Conservation (phyloP, 1,140 invertebrate genomes). For the Conopomorpha cramerella region DNA sequence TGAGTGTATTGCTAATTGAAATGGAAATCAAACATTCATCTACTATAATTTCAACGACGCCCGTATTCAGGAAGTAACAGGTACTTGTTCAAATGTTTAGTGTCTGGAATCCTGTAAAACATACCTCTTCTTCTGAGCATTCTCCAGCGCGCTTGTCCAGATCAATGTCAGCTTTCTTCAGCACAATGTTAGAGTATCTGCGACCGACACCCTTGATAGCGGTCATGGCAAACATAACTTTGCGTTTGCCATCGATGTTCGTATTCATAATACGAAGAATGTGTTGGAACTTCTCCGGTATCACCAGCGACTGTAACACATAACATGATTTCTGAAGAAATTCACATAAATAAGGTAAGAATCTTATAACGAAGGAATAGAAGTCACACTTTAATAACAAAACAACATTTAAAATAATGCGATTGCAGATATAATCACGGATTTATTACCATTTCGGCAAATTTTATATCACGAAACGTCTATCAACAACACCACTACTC, state of each 20-base stretch:
- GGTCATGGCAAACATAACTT: slow-evolving; percentile 98
- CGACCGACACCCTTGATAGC: slow-evolving; percentile 98
- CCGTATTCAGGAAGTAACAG: background rate
- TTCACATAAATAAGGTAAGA: too few species aligned
- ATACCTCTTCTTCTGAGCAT: slow-evolving; percentile 96
- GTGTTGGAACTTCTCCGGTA: slow-evolving; percentile 99
- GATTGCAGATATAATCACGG: slow-evolving; percentile 10
- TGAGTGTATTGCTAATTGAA: too few species aligned
- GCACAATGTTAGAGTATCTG: slow-evolving; percentile 93
- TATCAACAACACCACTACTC: slow-evolving; percentile 21
- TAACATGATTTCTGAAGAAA: too few species aligned
- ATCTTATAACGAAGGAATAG: too few species aligned
- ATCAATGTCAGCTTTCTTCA: slow-evolving; percentile 98
- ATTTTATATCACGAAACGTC: slow-evolving; percentile 17
- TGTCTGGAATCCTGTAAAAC: background rate
- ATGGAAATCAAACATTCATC: too few species aligned
- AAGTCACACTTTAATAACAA: too few species aligned
- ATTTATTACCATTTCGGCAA: slow-evolving; percentile 40
- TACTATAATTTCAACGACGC: too few species aligned
- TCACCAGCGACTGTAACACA: slow-evolving; percentile 86
- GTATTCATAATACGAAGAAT: slow-evolving; percentile 99
- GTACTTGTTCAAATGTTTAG: too few species aligned
- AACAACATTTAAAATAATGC: too few species aligned
- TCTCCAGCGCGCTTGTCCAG: slow-evolving; percentile 97
- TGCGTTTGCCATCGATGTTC: slow-evolving; percentile 98